These are phyloP conservation scores for Macaria notata DNA, from an alignment of 2,888 invertebrate species.

Conservation along the genomic window DNA sequence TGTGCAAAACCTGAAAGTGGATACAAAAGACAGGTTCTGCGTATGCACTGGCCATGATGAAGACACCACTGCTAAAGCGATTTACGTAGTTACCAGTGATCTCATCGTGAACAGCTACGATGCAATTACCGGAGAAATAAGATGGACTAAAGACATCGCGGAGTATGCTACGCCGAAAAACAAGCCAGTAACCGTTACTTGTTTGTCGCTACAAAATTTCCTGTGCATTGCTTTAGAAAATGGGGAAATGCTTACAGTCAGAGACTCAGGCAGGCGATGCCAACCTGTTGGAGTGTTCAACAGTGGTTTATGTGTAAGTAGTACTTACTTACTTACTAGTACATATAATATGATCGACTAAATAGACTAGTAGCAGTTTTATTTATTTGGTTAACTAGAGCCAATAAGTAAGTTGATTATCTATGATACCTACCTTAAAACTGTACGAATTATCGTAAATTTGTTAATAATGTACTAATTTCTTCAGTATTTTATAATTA, in stretches of 20 bases:
- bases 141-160: constrained; percentile 60
- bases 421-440: too few species aligned
- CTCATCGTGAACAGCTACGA: constrained; percentile 56
- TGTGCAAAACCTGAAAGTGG: constrained; percentile 45
- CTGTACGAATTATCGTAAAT: too few species aligned
- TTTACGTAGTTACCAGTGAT: constrained; percentile 67
- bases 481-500: too few species aligned
- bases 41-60: constrained; percentile 64
- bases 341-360: too few species aligned
- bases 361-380: too few species aligned
- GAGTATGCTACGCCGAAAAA: constrained; percentile 63
- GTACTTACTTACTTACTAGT: too few species aligned
- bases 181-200: constrained; percentile 68
- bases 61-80: constrained; percentile 49
- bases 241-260: constrained; percentile 66
- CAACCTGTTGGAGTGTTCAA: constrained; percentile 62
- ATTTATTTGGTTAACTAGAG: too few species aligned
- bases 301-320: constrained; percentile 62
- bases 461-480: too few species aligned
- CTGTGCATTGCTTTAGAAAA: constrained; percentile 63
- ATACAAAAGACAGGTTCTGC: constrained; percentile 43
- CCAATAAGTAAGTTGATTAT: too few species aligned
- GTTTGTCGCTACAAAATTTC: constrained; percentile 57
- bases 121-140: constrained; percentile 48
- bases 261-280: constrained; percentile 49